These are phyloP conservation scores for Heptranchias perlo DNA, from an alignment of 2,113 vertebrate genomes.

Conservation along the genomic window DNA sequence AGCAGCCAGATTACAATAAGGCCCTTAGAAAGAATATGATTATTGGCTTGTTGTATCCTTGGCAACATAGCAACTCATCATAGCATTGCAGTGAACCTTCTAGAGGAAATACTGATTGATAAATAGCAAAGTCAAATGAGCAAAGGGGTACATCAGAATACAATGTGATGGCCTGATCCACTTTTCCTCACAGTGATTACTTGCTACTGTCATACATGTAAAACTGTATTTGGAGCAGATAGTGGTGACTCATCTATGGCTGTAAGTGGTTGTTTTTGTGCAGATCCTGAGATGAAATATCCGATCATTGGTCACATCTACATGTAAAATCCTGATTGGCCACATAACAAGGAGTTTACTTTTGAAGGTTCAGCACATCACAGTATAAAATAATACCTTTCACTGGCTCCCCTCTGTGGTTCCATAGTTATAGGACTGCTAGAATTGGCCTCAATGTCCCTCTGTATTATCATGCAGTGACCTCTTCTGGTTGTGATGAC, in stretches of 20 bases:
- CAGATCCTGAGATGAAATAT: background rate
- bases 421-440: background rate
- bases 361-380: background rate
- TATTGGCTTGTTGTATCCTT: background rate
- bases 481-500: background rate
- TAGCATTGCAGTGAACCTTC: background rate
- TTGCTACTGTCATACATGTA: background rate
- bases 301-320: background rate
- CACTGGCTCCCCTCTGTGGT: background rate
- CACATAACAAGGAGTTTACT: background rate
- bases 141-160: background rate
- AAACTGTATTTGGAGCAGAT: background rate
- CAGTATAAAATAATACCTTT: background rate
- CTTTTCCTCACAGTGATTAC: background rate
- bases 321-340: too few species aligned
- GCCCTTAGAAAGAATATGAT: background rate
- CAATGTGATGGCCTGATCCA: background rate
- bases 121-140: background rate
- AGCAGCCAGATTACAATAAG: background rate
- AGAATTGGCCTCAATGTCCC: background rate
- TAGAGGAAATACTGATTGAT: background rate
- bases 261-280: background rate
- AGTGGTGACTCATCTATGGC: background rate
- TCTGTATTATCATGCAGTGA: background rate
- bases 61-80: background rate